phyloP scores from a whole-genome alignment of 2,888 invertebrate genomes.

The Melanophora roralis region DNA sequence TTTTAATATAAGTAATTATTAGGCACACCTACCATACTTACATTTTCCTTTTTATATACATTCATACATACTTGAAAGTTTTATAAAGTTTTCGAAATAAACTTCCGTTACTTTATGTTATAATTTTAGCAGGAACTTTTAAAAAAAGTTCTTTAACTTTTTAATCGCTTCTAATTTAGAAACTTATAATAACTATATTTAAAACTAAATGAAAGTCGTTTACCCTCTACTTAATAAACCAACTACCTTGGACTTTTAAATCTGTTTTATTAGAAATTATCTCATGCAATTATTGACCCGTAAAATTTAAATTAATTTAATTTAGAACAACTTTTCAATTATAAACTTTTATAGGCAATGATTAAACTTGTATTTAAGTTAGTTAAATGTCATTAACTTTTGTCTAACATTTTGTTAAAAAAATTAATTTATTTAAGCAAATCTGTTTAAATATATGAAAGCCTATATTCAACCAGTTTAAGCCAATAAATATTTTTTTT shows the following conservation, averaged over 20 bases:
- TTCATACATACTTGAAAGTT: too few species aligned
- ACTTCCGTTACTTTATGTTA: too few species aligned
- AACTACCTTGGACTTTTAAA: slow-evolving; percentile 47
- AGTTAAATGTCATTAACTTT: slow-evolving; percentile 50
- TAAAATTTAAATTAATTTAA: not conserved
- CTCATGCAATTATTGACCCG: not conserved
- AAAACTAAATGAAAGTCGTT: slow-evolving; percentile 38
- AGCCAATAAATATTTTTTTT: not conserved
- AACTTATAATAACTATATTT: not conserved
- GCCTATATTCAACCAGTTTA: not conserved
- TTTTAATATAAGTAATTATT: too few species aligned
- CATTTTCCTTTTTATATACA: too few species aligned
- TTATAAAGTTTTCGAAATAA: too few species aligned
- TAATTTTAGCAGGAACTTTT: slow-evolving; percentile 23
- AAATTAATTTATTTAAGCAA: not conserved
- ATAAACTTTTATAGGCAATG: too few species aligned
- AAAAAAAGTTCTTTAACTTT: slow-evolving; percentile 17
- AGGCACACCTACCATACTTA: too few species aligned
- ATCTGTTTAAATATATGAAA: not conserved
- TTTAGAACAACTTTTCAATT: too few species aligned
- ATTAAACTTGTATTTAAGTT: too few species aligned
- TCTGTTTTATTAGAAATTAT: not conserved
- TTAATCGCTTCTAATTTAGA: not conserved
- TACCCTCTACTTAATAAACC: slow-evolving; percentile 43
- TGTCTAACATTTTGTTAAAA: slow-evolving; percentile 1